Conservation (phyloP, 2,113 vertebrate species). For the Glaucidium brasilianum region DNA sequence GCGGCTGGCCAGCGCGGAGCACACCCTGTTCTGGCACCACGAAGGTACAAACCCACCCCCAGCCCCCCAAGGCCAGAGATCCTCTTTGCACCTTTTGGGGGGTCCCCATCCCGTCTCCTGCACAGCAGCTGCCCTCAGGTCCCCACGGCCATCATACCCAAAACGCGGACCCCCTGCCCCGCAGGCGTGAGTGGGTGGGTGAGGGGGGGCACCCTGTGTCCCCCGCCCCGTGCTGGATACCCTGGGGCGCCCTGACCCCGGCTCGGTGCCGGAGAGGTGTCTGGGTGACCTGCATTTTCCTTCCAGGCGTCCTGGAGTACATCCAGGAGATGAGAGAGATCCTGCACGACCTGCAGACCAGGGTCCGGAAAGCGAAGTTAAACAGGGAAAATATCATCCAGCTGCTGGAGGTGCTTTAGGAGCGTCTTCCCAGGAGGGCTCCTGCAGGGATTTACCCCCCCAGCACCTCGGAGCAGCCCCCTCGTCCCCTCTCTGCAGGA, state of each 20-base stretch:
- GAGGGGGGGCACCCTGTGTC: background rate
- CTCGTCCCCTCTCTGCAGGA: slow-evolving; percentile 9
- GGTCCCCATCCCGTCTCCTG: accelerated
- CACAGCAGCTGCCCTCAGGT: accelerated
- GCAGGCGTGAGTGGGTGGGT: accelerated
- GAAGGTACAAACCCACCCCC: slow-evolving; percentile 43
- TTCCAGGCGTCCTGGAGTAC: slow-evolving; percentile 69
- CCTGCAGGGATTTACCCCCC: background rate
- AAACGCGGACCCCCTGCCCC: accelerated
- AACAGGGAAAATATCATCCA: slow-evolving; percentile 67
- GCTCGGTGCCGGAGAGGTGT: no score
- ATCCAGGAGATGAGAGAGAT: slow-evolving; percentile 62
- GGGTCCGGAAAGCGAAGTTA: slow-evolving; percentile 71
- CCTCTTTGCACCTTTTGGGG: accelerated
- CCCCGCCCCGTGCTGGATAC: accelerated
- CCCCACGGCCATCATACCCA: background rate
- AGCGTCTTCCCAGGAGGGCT: accelerated
- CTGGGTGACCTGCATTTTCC: accelerated
- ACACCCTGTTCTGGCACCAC: slow-evolving; percentile 68
- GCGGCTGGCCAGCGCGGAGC: slow-evolving; percentile 42
- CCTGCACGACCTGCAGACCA: slow-evolving; percentile 62
- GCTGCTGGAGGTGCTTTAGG: slow-evolving; percentile 59
- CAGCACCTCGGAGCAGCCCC: background rate
- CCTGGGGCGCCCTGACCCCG: accelerated
- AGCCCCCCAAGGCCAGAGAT: background rate